Conservation (phyloP, 2,113 vertebrate species). For the Ciconia stormi region DNA sequence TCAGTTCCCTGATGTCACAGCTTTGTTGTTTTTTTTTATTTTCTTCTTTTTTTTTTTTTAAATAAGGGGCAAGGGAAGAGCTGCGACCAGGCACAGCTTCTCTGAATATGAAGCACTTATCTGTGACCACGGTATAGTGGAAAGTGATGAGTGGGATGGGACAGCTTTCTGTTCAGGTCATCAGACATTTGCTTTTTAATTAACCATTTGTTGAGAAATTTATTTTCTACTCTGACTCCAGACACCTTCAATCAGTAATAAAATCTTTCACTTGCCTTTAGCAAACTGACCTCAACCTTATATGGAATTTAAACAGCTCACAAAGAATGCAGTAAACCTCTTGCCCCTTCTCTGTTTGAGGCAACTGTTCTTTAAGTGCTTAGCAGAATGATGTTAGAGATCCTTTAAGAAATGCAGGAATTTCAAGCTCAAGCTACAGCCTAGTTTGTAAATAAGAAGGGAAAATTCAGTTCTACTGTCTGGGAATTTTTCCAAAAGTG, state of each 20-base stretch:
- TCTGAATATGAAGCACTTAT: background rate
- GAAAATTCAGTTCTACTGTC: background rate
- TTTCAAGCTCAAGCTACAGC: background rate
- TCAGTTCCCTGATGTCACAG: background rate
- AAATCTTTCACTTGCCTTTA: background rate
- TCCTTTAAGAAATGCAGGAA: slow-evolving; percentile 31
- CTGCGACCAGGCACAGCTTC: background rate
- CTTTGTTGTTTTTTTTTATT: background rate
- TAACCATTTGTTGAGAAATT: background rate
- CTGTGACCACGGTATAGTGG: background rate
- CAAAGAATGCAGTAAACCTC: slow-evolving; percentile 39
- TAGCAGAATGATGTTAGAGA: background rate
- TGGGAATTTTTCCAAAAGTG: background rate
- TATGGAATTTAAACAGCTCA: slow-evolving; percentile 11
- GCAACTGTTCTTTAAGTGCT: background rate
- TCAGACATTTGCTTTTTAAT: background rate
- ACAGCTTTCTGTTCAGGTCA: background rate
- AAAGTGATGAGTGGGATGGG: background rate
- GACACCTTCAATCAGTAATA: background rate
- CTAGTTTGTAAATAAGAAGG: background rate
- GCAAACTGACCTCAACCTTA: background rate
- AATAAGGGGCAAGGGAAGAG: background rate
- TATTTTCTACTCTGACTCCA: background rate
- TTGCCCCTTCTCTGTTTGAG: background rate
- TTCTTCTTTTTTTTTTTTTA: background rate